Conservation (phyloP, 92 coral and sea anemone genomes). For the Galaxea fascicularis region DNA sequence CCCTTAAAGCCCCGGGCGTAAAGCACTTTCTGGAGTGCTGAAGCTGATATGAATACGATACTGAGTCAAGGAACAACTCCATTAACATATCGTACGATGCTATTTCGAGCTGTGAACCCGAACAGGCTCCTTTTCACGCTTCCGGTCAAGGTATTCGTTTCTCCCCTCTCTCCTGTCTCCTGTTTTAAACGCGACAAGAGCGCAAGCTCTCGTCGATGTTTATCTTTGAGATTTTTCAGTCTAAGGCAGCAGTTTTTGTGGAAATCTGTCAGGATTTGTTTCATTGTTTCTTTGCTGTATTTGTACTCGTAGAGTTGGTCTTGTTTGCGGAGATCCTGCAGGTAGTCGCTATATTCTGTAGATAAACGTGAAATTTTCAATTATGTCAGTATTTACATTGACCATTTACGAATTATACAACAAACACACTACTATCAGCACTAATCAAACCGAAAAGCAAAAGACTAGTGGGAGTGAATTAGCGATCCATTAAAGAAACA, state of each 20-base stretch:
- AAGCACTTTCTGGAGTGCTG: too few species aligned
- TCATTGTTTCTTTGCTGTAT: slow-evolving; percentile 66
- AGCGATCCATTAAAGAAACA: too few species aligned
- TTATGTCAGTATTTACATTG: not conserved
- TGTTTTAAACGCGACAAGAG: slow-evolving; percentile 71
- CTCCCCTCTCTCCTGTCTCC: slow-evolving; percentile 58
- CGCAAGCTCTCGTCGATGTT: slow-evolving; percentile 72
- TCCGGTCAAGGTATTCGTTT: not conserved
- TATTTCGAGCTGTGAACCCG: slow-evolving; percentile 21
- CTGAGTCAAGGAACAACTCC: slow-evolving; percentile 8
- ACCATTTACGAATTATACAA: not conserved
- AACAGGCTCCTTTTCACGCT: not conserved
- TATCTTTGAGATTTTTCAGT: slow-evolving; percentile 60
- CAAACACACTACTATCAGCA: not conserved
- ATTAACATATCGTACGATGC: slow-evolving; percentile 26
- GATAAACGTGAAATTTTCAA: not conserved
- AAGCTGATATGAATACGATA: not conserved
- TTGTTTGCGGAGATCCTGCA: slow-evolving; percentile 25
- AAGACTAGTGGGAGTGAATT: too few species aligned
- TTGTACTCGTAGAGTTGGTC: slow-evolving; percentile 40
- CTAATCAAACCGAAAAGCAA: too few species aligned
- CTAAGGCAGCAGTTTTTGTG: slow-evolving; percentile 65
- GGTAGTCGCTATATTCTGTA: slow-evolving; percentile 70
- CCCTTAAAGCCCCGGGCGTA: too few species aligned
- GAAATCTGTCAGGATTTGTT: slow-evolving; percentile 65